Percentiles rank a stretch among this genome's conserved stretches.
phyloP scores from a whole-genome alignment of 2,888 invertebrate species.

The Cantharis rufa region DNA sequence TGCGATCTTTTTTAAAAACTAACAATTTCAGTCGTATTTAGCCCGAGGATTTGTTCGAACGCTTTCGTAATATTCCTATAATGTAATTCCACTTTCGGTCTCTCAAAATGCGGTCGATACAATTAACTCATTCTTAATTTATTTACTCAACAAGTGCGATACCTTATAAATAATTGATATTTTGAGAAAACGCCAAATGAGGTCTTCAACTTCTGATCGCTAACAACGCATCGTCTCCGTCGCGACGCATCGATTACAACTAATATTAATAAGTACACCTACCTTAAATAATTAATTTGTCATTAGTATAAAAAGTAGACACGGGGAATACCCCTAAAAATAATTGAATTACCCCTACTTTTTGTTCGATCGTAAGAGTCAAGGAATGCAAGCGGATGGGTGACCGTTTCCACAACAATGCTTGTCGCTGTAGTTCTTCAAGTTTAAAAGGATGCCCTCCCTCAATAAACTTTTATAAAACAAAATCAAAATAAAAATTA shows the following conservation, averaged over 20 bases:
- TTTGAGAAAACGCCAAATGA: not conserved
- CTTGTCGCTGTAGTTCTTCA: too few relatives aligned
- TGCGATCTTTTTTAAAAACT: slow-evolving; percentile 7
- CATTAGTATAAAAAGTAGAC: too few relatives aligned
- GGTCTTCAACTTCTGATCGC: not conserved
- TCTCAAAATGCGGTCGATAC: not conserved
- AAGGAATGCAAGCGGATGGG: too few relatives aligned
- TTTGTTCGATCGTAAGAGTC: too few relatives aligned
- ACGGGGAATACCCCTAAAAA: too few relatives aligned
- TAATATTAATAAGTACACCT: too few relatives aligned
- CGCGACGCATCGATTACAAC: not conserved
- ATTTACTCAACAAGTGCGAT: not conserved
- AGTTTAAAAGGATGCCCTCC: too few relatives aligned
- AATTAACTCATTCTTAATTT: not conserved
- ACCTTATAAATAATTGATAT: not conserved
- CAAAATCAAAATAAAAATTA: too few relatives aligned
- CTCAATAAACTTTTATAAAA: too few relatives aligned
- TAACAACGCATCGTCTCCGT: not conserved
- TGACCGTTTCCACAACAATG: too few relatives aligned
- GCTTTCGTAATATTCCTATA: not conserved
- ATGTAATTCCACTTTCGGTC: not conserved
- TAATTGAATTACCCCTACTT: too few relatives aligned
- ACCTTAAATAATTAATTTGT: too few relatives aligned
- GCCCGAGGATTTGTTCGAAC: not conserved
- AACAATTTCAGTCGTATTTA: not conserved